These are phyloP conservation scores for Steromphala cineraria DNA, from an alignment of 2,888 invertebrate species.

Conservation along the genomic window DNA sequence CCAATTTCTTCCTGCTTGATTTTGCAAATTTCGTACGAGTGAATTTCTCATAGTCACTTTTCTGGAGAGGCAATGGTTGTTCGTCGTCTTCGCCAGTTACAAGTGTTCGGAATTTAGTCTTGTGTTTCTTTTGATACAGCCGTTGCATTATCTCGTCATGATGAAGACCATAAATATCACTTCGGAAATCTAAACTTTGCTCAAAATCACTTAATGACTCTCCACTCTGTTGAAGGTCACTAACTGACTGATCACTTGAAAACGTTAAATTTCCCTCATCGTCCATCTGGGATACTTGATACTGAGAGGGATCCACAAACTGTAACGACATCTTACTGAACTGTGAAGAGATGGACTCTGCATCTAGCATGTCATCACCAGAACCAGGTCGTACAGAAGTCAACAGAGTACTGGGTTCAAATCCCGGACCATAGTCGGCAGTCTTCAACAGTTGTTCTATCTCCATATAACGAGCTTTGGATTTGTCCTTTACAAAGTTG, in stretches of 20 bases:
- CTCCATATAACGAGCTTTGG: slow-evolving; percentile 28
- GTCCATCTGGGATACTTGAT: background rate
- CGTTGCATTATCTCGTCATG: slow-evolving; percentile 41
- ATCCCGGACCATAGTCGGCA: slow-evolving; percentile 54
- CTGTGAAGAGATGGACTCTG: background rate
- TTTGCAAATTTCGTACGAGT: background rate
- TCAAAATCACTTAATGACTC: no score
- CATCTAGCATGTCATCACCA: background rate
- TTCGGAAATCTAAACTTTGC: slow-evolving; percentile 29
- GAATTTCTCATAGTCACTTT: background rate
- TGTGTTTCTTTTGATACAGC: slow-evolving; percentile 37
- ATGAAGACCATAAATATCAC: slow-evolving; percentile 48
- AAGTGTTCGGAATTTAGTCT: slow-evolving; percentile 25
- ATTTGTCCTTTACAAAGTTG: slow-evolving; percentile 50
- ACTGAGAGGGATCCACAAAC: background rate
- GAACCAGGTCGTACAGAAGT: no score
- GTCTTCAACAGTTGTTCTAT: slow-evolving; percentile 45
- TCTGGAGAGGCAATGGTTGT: background rate
- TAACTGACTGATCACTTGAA: no score
- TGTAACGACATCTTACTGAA: background rate
- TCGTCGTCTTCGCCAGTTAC: background rate
- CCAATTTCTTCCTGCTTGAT: background rate
- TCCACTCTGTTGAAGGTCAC: no score
- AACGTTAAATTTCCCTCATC: no score
- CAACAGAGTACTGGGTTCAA: background rate